Percentiles rank a stretch among this genome's conserved stretches.
Evolutionary conservation across 2,888 invertebrate genomes (phyloP).

Genomic region (Lasius platythorax): DNA sequence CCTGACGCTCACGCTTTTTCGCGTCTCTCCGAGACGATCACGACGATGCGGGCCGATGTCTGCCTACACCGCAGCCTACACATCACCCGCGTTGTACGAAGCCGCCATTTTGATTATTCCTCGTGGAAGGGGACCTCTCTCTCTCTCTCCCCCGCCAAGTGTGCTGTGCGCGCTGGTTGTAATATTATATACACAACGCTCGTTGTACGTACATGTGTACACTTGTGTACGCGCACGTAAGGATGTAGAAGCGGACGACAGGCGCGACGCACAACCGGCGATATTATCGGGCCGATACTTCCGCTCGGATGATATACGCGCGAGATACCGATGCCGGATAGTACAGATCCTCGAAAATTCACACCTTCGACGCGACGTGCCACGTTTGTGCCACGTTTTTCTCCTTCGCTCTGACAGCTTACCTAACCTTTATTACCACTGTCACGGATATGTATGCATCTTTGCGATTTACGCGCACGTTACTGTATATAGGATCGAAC

Average conservation of each 20-base stretch:
- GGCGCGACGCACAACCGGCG: neutral
- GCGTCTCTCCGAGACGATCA: conserved; percentile 63
- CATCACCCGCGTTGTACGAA: conserved; percentile 75
- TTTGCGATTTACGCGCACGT: neutral
- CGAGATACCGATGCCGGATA: neutral
- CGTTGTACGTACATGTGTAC: no score
- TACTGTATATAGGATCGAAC: no score
- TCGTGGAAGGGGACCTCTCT: conserved; percentile 30
- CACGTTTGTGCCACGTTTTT: conserved; percentile 72
- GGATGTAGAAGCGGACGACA: neutral
- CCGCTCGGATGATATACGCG: neutral
- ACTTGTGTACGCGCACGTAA: neutral
- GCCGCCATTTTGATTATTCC: conserved; percentile 77
- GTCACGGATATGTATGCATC: conserved; percentile 53
- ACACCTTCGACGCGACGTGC: conserved; percentile 18
- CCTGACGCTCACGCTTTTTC: conserved; percentile 16
- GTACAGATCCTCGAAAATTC: neutral
- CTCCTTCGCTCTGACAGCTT: conserved; percentile 55
- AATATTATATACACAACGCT: no score
- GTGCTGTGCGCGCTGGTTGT: neutral
- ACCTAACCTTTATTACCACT: conserved; percentile 71
- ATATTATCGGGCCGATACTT: neutral
- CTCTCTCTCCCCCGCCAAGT: neutral
- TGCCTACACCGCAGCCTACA: conserved; percentile 68
- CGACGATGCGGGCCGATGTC: conserved; percentile 72